A percentile compares a stretch with the other conserved stretches of the same genome.
These are phyloP conservation scores for Saccopteryx bilineata DNA, from an alignment of 2,113 vertebrate genomes.

Conservation along the genomic window DNA sequence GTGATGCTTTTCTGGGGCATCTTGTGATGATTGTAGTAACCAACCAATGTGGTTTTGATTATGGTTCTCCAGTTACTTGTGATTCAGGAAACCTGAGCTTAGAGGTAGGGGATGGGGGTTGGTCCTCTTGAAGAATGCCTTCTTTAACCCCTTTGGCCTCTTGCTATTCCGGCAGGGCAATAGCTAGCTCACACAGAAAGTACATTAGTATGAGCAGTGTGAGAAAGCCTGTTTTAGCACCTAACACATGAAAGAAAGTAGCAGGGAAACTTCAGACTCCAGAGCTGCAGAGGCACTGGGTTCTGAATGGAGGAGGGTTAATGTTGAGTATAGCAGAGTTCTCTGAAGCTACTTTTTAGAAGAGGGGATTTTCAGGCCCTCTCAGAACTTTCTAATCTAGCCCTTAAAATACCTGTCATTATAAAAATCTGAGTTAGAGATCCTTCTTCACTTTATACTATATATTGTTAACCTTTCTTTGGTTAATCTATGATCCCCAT, in stretches of 20 bases:
- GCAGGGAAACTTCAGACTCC: neutral
- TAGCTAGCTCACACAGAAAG: neutral
- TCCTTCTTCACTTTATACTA: neutral
- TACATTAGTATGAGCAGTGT: neutral
- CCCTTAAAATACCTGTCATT: neutral
- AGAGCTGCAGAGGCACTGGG: too few species aligned
- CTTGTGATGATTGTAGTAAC: neutral
- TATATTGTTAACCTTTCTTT: slow-evolving; percentile 35
- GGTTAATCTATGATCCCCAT: neutral
- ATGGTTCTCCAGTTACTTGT: neutral
- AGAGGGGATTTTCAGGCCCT: slow-evolving; percentile 20
- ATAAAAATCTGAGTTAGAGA: neutral
- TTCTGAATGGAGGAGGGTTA: neutral
- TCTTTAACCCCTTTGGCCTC: neutral
- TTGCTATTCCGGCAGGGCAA: neutral
- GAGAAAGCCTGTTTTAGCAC: slow-evolving; percentile 8
- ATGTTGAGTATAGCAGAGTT: neutral
- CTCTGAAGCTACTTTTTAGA: neutral
- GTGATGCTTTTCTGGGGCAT: neutral
- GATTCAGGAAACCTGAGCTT: slow-evolving; percentile 45
- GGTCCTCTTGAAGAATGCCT: neutral
- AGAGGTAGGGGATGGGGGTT: neutral
- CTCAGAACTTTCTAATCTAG: slow-evolving; percentile 12
- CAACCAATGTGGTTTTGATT: slow-evolving; percentile 39
- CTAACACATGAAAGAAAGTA: slow-evolving; percentile 13